Conservation (phyloP, 1,140 invertebrate species). For the Drosophila sp. region DNA sequence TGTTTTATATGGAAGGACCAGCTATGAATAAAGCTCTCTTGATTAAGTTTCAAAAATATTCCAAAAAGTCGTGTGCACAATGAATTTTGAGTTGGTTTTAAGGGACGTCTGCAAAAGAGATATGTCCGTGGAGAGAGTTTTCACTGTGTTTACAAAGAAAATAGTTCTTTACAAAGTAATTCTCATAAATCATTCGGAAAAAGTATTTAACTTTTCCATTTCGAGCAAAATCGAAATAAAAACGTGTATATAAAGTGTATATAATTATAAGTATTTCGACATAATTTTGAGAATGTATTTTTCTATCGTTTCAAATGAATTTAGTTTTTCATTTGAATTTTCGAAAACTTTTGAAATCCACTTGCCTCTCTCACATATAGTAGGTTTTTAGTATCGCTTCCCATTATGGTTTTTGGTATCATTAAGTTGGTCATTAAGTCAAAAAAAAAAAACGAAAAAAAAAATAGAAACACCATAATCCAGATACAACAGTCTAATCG, state of each 20-base stretch:
- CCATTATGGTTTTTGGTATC: slow-evolving; percentile 59
- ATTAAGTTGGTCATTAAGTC: slow-evolving; percentile 56
- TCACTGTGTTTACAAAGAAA: too few relatives aligned
- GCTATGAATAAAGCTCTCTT: too few relatives aligned
- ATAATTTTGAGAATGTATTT: neutral
- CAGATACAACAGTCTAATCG: slow-evolving; percentile 53
- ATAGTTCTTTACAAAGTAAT: too few relatives aligned
- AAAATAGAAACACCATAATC: slow-evolving; percentile 23
- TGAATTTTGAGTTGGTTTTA: too few relatives aligned
- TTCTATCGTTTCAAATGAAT: neutral
- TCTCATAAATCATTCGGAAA: too few relatives aligned
- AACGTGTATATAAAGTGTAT: neutral
- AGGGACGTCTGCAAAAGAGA: too few relatives aligned
- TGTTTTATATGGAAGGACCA: too few relatives aligned
- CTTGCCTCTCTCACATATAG: slow-evolving; percentile 12
- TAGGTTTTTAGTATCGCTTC: slow-evolving; percentile 36
- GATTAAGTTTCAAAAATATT: too few relatives aligned
- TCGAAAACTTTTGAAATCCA: neutral
- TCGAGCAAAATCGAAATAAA: too few relatives aligned
- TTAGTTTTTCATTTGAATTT: neutral
- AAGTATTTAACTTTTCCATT: too few relatives aligned
- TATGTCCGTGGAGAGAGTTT: too few relatives aligned
- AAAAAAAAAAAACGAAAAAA: slow-evolving; percentile 10
- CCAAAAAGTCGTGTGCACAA: too few relatives aligned
- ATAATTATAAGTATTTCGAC: neutral